Evolutionary conservation across 1,140 invertebrate genomes (phyloP), one percentile per base, ranked within the genome.

Genomic region (Drosophila ficusphila): DNA sequence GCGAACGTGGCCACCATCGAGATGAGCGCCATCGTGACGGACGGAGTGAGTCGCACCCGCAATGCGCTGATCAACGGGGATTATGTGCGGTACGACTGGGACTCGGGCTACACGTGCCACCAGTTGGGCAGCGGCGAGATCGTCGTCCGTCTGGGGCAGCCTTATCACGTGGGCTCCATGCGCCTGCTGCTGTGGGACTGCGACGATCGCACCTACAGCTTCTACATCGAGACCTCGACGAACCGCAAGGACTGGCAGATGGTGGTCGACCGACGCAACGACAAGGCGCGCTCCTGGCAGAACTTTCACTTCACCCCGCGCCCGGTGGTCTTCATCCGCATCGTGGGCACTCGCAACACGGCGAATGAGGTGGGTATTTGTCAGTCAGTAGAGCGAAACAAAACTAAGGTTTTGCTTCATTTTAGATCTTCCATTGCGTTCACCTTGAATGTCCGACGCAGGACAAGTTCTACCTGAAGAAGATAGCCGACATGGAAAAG

Each of bases 21-120:
- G 47, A 94, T 95, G 74, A 97, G 96, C 92, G 98, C 98, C 5
- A 95, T 95, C 88, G 98, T 99, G 42, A 96, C 97, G 14, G 98
- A 99, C 93, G 99, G 99, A 38, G 98, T 96, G 33, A 95, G 97
- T 89, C 94, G 98, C 44, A 96, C 95, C 44, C 93, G 98, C 47
- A 98, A 99, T 93, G 96, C 97, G n/a, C 93, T 99, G 6, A 94
- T 99, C 53, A 99, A 99, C 94, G 98, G 98, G 2, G 97, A 99
- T 86, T 97, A 94, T 23, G 94, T 95, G 71, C 95, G 97, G 91
- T 99, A 99, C 92, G 98, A 99, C 93, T 99, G 98, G 98, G 98
- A 99, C 92, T 97, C 96, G 3, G 90, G 99, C 42, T 99, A 99
- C 92, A 99, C 98, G 2, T 99, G 98, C 92, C 99, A 99, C 93